A percentile compares a stretch with the other conserved stretches of the same genome.
Evolutionary conservation across 2,797 vertebrate genomes (phyloP).

Genomic region (Hypotaenidia okinawae): DNA sequence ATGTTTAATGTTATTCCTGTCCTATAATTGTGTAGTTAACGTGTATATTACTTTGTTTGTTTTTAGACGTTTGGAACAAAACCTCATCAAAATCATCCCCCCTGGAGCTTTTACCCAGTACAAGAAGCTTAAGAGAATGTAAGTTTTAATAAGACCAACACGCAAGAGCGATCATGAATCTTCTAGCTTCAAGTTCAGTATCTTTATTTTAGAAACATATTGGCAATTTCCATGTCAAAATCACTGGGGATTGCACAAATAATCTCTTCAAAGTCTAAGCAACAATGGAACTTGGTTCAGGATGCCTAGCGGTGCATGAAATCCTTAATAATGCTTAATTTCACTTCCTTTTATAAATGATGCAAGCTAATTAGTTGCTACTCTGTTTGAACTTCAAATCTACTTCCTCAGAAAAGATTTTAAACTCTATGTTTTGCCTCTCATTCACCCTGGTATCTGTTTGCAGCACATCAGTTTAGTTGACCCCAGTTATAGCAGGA

Average conservation of each 20-base stretch:
- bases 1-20: background rate
- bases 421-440: background rate
- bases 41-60: slow-evolving; percentile 54
- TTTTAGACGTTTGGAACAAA: slow-evolving; percentile 95
- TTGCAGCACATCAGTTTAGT: background rate
- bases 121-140: slow-evolving; percentile 99
- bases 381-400: background rate
- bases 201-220: slow-evolving; percentile 11
- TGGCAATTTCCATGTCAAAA: background rate
- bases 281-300: slow-evolving; percentile 42
- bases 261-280: slow-evolving; percentile 27
- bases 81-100: slow-evolving; percentile 92
- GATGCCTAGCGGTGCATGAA: slow-evolving; percentile 23
- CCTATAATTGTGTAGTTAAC: slow-evolving; percentile 7
- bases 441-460: background rate
- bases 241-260: slow-evolving; percentile 3
- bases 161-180: background rate
- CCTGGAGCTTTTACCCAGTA: slow-evolving; percentile 93
- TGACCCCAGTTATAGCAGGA: background rate
- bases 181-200: background rate
- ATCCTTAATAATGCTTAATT: slow-evolving; percentile 50
- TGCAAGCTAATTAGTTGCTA: slow-evolving; percentile 33
- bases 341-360: slow-evolving; percentile 11
- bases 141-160: slow-evolving; percentile 78
- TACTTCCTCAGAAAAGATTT: background rate